Evolutionary conservation across 1,140 invertebrate genomes (phyloP).

Genomic region (Drosophila hydei): DNA sequence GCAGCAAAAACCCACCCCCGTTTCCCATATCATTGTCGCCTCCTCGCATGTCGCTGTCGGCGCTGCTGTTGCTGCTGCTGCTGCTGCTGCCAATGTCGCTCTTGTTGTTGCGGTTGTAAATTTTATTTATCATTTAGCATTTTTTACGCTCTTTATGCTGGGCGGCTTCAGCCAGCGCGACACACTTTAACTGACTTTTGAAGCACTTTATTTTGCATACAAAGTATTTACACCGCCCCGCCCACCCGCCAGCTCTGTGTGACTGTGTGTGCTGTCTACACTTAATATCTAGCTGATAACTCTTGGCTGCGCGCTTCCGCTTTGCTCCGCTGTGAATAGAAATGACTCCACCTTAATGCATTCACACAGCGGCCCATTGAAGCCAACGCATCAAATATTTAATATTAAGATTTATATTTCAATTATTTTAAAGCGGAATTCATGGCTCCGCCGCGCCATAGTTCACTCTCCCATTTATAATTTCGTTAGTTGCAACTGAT

Average conservation of each 20-base stretch:
- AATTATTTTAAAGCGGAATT: not conserved
- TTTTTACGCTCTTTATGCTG: conserved; percentile 79
- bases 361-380: not conserved
- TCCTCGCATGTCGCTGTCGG: conserved; percentile 33
- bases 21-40: conserved; percentile 21
- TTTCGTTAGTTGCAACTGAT: no score
- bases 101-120: conserved; percentile 81
- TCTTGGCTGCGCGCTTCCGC: conserved; percentile 45
- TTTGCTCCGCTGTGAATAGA: not conserved
- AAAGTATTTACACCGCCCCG: conserved; percentile 61
- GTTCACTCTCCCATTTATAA: no score
- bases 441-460: no score
- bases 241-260: no score
- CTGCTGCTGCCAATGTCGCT: conserved; percentile 43
- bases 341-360: not conserved
- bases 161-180: conserved; percentile 19
- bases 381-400: not conserved
- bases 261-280: conserved; percentile 55
- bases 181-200: conserved; percentile 79
- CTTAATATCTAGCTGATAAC: conserved; percentile 63
- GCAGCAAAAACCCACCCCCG: not conserved
- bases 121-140: conserved; percentile 83
- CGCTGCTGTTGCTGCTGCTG: conserved; percentile 33
- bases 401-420: not conserved
- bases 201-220: conserved; percentile 82